A percentile compares a stretch with the other conserved stretches of the same genome.
Conservation (phyloP, 2,113 vertebrate species). For the Scomber japonicus region DNA sequence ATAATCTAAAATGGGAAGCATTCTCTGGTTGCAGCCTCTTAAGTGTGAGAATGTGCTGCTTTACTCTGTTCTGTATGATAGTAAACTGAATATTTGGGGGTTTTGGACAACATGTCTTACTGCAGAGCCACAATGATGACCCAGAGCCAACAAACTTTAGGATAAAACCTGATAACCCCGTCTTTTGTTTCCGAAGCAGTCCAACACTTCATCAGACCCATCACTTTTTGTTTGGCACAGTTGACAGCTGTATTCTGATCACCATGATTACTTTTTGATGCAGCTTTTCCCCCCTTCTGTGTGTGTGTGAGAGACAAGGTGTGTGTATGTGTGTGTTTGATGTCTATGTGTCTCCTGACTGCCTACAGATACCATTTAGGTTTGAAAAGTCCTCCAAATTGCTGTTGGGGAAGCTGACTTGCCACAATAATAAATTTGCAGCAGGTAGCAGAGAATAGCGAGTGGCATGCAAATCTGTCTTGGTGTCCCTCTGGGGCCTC, state of each 20-base stretch:
- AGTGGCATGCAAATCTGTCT: constrained; percentile 87
- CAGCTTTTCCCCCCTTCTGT: constrained; percentile 56
- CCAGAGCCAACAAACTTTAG: constrained; percentile 63
- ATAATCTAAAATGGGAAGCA: not conserved
- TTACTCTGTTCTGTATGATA: not conserved
- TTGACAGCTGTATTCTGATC: constrained; percentile 82
- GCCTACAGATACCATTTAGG: constrained; percentile 81
- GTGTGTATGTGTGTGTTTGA: constrained; percentile 54
- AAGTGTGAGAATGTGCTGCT: not conserved
- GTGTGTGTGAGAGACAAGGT: constrained; percentile 27
- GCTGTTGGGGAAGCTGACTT: constrained; percentile 83
- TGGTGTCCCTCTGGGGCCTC: constrained; percentile 85
- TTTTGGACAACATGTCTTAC: constrained; percentile 24
- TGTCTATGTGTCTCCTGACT: constrained; percentile 73
- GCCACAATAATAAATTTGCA: constrained; percentile 86
- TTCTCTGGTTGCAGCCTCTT: not conserved
- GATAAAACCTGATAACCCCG: constrained; percentile 59
- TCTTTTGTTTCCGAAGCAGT: constrained; percentile 56
- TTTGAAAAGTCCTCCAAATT: constrained; percentile 81
- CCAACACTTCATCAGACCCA: constrained; percentile 73
- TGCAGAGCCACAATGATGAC: constrained; percentile 24
- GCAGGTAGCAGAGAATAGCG: constrained; percentile 82
- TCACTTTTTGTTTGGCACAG: constrained; percentile 64
- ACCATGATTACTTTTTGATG: constrained; percentile 82
- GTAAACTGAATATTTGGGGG: not conserved